Conservation (phyloP, 1,140 invertebrate species). For the Drosophila willistoni region DNA sequence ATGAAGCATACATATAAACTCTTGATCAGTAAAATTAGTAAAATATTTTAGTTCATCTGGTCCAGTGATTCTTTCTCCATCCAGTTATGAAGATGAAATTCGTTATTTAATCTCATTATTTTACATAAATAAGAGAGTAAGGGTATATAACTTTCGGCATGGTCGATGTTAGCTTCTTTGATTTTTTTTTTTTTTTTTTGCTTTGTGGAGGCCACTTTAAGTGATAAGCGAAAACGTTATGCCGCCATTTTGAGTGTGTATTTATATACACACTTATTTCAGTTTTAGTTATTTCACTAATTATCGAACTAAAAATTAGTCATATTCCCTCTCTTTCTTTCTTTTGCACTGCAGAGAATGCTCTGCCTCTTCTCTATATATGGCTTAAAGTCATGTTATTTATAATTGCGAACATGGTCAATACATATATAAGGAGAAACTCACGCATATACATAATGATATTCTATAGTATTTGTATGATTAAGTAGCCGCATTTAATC, state of each 20-base stretch:
- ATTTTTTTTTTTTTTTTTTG: slow-evolving; percentile 31
- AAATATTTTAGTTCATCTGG: no score
- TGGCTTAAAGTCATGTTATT: slow-evolving; percentile 68
- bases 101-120: no score
- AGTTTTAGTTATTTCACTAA: slow-evolving; percentile 63
- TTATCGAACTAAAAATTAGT: slow-evolving; percentile 65
- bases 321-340: slow-evolving; percentile 10
- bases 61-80: no score
- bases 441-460: slow-evolving; percentile 21
- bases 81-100: no score
- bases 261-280: slow-evolving; percentile 34
- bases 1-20: no score
- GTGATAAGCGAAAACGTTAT: slow-evolving; percentile 61
- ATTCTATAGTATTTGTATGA: slow-evolving; percentile 33
- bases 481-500: slow-evolving; percentile 63
- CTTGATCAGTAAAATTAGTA: no score
- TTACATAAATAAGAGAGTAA: no score
- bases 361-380: slow-evolving; percentile 27
- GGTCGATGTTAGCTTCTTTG: background rate
- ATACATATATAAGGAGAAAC: slow-evolving; percentile 1
- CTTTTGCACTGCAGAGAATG: background rate
- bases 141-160: no score
- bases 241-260: slow-evolving; percentile 59
- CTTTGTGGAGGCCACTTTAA: slow-evolving; percentile 64
- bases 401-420: slow-evolving; percentile 47